Base-by-base conservation (phyloP, 1,140 invertebrate genomes). In the Drosophila mojavensis region DNA sequence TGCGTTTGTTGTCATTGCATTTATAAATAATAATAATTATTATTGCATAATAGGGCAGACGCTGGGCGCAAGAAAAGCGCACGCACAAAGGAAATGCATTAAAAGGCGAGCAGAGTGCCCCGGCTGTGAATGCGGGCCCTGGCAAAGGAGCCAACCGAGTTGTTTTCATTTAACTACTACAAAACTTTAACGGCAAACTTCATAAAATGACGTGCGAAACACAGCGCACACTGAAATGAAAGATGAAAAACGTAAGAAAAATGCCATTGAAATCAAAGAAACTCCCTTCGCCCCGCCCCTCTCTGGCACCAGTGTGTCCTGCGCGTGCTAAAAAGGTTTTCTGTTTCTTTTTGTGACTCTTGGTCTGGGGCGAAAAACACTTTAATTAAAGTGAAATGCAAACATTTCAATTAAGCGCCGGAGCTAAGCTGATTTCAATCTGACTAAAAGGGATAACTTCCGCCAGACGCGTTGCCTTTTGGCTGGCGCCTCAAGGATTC, bases 401-500 rank as follows among this genome's bases (percentile, higher is more conserved):
- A 85, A 85, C 81, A 85, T 86, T 85, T 85, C 81, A 85, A 85
- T 85, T 85, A 85, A 85, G 75, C 50, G 50, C 62, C 76, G 63
- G 66, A 77, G 67, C 68, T 81, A 89, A 89, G 81, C 74, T 89
- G 84, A 89, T 89, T 89, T 76, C 85, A 89, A 89, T 89, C 81
- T 90, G 84, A 74, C 85, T 90, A 89, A 89, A 89, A 89, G 84
- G 85, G 81, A 84, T 84, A 89, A 78, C 78, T 89, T 89, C 84
- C 85, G 84, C 62, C 70, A 83, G 77, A 84, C 73, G 43, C 73
- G 70, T 75, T 71, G 55, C 64, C 67, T 61, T 78, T 55, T 67
- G n/a, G 45, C 71, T 54, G 69, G 28, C 59, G 60, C 58, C 45
- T 67, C 51, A 71, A 73, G 69, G 69, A 43, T 67, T 58, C 43